phyloP scores from a whole-genome alignment of 2,113 vertebrate species.

The Zootoca vivipara region DNA sequence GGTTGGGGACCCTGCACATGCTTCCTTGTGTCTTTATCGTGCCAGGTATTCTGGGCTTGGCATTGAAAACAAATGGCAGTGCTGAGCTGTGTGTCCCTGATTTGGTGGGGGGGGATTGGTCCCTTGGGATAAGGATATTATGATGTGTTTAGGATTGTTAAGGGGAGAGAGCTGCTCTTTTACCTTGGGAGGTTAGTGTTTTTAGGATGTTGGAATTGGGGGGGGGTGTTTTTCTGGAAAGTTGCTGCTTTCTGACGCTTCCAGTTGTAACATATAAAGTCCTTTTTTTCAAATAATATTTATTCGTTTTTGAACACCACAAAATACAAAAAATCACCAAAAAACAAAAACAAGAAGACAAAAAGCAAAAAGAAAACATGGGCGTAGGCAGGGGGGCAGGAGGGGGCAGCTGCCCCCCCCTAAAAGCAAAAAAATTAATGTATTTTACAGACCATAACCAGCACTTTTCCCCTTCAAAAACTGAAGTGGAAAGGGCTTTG shows the following conservation, averaged over 20 bases:
- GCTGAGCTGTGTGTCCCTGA: neutral
- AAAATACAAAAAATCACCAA: no score
- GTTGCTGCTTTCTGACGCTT: neutral
- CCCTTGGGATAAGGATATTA: neutral
- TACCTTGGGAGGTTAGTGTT: neutral
- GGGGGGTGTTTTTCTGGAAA: neutral
- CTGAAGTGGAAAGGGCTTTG: no score
- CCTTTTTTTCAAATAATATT: no score
- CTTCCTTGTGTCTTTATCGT: neutral
- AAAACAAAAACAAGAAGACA: no score
- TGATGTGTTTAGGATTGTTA: neutral
- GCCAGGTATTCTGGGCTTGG: neutral
- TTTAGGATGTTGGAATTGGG: neutral
- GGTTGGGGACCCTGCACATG: neutral
- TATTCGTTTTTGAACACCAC: no score
- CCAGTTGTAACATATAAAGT: neutral
- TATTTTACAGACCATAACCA: no score
- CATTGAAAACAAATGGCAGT: neutral
- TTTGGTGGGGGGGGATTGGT: neutral
- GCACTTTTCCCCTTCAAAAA: no score
- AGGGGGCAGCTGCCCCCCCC: no score
- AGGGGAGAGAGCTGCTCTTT: neutral
- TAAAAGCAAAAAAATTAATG: no score
- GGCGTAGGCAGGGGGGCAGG: no score
- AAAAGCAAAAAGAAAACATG: no score